Percentiles rank a stretch among this genome's conserved stretches.
These are phyloP conservation scores for Menidia menidia DNA, from an alignment of 2,797 vertebrate species.

Conservation along the genomic window DNA sequence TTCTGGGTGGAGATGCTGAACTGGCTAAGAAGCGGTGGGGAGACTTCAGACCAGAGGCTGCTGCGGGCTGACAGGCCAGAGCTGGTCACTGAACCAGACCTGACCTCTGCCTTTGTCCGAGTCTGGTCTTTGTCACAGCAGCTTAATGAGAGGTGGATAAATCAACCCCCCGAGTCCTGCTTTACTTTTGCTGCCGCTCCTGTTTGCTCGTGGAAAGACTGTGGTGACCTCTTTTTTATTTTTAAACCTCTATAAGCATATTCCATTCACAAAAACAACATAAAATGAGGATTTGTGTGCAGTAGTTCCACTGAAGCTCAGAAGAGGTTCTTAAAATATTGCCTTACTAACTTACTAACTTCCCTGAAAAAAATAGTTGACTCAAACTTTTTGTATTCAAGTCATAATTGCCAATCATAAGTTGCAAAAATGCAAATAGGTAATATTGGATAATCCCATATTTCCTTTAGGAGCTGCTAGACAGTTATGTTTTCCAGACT, in stretches of 20 bases:
- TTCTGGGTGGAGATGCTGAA: constrained; percentile 61
- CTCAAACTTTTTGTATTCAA: no score
- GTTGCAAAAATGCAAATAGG: no score
- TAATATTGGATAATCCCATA: neutral
- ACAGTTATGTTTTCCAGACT: neutral
- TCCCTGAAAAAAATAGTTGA: no score
- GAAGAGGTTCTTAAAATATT: neutral
- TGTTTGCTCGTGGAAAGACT: constrained; percentile 65
- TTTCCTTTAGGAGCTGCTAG: neutral
- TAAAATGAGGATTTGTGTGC: constrained; percentile 14
- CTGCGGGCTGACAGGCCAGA: constrained; percentile 80
- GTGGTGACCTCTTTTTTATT: constrained; percentile 37
- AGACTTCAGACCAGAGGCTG: constrained; percentile 73
- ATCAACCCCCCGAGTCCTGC: constrained; percentile 63
- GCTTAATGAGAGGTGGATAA: constrained; percentile 83
- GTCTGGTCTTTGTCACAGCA: constrained; percentile 80
- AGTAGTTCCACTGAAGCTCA: constrained; percentile 4
- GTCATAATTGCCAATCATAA: no score
- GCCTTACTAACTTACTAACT: neutral
- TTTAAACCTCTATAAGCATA: constrained; percentile 40
- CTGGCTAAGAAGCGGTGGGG: constrained; percentile 73
- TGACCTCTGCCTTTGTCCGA: constrained; percentile 82
- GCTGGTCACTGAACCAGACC: constrained; percentile 80
- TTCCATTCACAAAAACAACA: constrained; percentile 42
- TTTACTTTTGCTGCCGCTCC: constrained; percentile 57